A percentile compares a stretch with the other conserved stretches of the same genome.
These are phyloP conservation scores for Tromatobia lineatoria DNA, from an alignment of 2,888 invertebrate species.

Conservation along the genomic window DNA sequence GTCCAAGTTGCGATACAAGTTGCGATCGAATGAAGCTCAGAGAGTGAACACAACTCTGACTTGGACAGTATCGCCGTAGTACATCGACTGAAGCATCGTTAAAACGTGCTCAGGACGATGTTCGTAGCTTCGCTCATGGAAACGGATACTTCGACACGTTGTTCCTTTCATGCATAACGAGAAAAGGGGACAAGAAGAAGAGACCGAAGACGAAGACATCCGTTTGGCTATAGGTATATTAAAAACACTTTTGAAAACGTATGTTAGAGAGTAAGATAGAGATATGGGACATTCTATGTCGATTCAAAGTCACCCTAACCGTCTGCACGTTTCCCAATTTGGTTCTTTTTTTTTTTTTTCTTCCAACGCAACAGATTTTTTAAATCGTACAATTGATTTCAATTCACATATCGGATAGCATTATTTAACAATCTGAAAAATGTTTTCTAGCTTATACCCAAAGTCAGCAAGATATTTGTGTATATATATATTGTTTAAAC, in stretches of 20 bases:
- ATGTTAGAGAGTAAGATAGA: slow-evolving; percentile 20
- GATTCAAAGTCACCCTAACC: no score
- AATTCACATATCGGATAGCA: no score
- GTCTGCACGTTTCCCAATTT: no score
- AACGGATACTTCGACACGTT: slow-evolving; percentile 59
- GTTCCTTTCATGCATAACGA: slow-evolving; percentile 65
- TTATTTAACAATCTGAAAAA: no score
- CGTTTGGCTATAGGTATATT: not conserved
- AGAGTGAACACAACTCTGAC: slow-evolving; percentile 9
- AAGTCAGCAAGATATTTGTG: no score
- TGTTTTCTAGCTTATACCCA: no score
- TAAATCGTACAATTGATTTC: no score
- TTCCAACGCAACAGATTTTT: no score
- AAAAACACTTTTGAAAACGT: slow-evolving; percentile 20
- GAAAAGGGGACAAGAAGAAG: slow-evolving; percentile 64
- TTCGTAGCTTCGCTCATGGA: not conserved
- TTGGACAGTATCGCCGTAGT: slow-evolving; percentile 30
- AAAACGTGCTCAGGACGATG: slow-evolving; percentile 9
- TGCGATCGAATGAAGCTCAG: slow-evolving; percentile 6
- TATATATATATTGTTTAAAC: no score
- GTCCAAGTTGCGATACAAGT: not conserved
- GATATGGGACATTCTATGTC: no score
- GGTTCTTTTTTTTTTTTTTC: no score
- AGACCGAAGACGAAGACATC: slow-evolving; percentile 47
- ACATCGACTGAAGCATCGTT: slow-evolving; percentile 35